A percentile compares a stretch with the other conserved stretches of the same genome.
These are phyloP conservation scores for Gasteruption jaculator DNA, from an alignment of 2,888 invertebrate species.

Conservation along the genomic window DNA sequence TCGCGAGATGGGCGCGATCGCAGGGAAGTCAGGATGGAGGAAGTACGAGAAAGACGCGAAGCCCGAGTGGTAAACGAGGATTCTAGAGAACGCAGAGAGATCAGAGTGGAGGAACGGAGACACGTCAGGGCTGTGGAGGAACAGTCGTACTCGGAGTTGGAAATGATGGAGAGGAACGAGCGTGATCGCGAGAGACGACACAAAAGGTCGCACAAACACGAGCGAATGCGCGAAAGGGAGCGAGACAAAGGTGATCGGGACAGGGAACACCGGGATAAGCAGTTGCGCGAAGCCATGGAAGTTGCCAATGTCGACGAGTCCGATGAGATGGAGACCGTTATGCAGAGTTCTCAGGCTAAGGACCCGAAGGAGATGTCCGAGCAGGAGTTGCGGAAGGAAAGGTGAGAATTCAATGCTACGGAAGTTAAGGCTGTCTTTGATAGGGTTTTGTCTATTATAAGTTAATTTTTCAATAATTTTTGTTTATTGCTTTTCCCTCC, in stretches of 20 bases:
- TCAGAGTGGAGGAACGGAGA: conserved; percentile 37
- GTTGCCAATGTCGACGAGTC: conserved; percentile 47
- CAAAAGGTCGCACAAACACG: conserved; percentile 55
- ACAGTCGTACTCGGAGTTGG: conserved; percentile 36
- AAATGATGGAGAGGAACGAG: conserved; percentile 35
- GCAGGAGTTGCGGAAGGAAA: conserved; percentile 53
- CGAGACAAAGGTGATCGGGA: conserved; percentile 41
- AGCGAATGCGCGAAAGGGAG: conserved; percentile 56
- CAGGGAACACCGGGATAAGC: conserved; percentile 42
- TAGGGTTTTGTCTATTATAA: neutral
- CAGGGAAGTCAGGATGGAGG: conserved; percentile 41
- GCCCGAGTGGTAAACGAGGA: conserved; percentile 34
- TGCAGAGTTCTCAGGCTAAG: conserved; percentile 39
- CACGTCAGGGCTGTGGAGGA: conserved; percentile 38
- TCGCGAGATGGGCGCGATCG: conserved; percentile 34
- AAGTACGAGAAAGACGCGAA: conserved; percentile 43
- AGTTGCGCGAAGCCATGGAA: conserved; percentile 41
- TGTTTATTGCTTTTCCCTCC: too few species aligned
- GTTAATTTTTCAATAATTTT: neutral
- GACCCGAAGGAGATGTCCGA: conserved; percentile 49
- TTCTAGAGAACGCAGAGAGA: conserved; percentile 34
- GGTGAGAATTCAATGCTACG: conserved; percentile 52
- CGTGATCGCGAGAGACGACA: conserved; percentile 40
- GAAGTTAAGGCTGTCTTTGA: neutral
- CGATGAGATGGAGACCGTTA: conserved; percentile 40